Conservation (phyloP, 2,888 invertebrate species). For the Ptychoptera contaminata region DNA sequence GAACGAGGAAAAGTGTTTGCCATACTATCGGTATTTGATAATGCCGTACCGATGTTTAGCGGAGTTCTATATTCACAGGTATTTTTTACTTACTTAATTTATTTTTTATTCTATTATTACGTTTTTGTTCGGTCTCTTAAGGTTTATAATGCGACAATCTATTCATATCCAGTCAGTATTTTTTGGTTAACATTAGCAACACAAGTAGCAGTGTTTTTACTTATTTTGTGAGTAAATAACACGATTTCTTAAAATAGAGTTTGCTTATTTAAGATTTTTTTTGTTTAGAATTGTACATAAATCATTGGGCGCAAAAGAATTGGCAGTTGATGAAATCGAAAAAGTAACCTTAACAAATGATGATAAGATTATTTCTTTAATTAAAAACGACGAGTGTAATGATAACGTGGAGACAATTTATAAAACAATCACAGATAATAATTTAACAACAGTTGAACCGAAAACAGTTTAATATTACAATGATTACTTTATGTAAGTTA, state of each 20-base stretch:
- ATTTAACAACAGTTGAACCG: no score
- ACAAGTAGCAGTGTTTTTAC: slow-evolving; percentile 46
- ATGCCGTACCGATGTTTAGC: slow-evolving; percentile 60
- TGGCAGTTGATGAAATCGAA: slow-evolving; percentile 23
- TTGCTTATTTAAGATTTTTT: slow-evolving; percentile 4
- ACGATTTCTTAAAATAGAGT: not conserved
- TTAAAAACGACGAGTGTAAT: not conserved
- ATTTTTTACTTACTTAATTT: not conserved
- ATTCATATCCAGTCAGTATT: slow-evolving; percentile 40
- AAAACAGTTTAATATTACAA: no score
- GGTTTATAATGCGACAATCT: slow-evolving; percentile 50
- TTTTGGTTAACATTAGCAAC: slow-evolving; percentile 58
- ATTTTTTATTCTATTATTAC: not conserved
- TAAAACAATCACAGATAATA: no score
- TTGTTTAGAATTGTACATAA: slow-evolving; percentile 26
- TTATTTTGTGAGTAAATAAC: slow-evolving; percentile 51
- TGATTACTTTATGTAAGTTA: no score
- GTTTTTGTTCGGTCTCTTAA: not conserved
- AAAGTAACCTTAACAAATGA: not conserved
- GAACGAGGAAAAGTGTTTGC: slow-evolving; percentile 72
- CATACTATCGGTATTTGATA: slow-evolving; percentile 62
- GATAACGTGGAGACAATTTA: no score
- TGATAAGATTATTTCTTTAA: not conserved
- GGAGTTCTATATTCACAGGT: slow-evolving; percentile 53
- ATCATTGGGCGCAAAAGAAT: slow-evolving; percentile 18